Base-by-base conservation (phyloP, 2,888 invertebrate species). In the Axea sp. region DNA sequence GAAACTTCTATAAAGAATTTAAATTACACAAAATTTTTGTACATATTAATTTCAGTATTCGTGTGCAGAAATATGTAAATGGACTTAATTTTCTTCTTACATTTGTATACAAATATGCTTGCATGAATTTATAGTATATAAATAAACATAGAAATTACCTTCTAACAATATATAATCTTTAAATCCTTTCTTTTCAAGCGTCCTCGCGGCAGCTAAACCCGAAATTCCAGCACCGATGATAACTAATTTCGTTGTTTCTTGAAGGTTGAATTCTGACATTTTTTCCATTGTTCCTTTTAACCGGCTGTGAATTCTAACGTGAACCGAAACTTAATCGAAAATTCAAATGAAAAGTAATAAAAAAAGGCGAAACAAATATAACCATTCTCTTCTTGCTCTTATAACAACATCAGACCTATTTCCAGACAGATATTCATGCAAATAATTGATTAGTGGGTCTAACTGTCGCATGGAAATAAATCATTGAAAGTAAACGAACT, bases 211-310 rank as follows among this genome's bases (percentile, higher is more conserved):
- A 35, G 90, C 90, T 59, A 92, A 84, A 24, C 92, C 91, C 9
- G 90, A 90, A 75, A 91, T 89, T 11, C 92, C 92, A 39, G 91
- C 91, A 5, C 92, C 92, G 35, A 92, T 80, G 67, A 92, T 90
- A 1, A 89, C 87, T 15, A 92, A 86, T 73, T 85, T 80, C 24
- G 83, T 81, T 71, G 68, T 79, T 57, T 80, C 78, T 8, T 35
- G 31, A 6, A 68, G 28, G 17, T 11, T 28, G 6, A 51, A 17
- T 11, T 43, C 22, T 5, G 51, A 12, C 35, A 60, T 53, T 59
- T 37, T 60, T 28, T 45, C 53, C 53, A 69, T 71, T 45, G 76
- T 71, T 76, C 76, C 76, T 53, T 77, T 80, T 79, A 81, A 82
- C 53, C 74, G 75, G 76, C 75, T 53, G 74, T 73, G 69, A 75